These are phyloP conservation scores for Chironex yamaguchii DNA, from an alignment of 30 jellyfish, hydroid and myxozoan species.

Conservation along the genomic window DNA sequence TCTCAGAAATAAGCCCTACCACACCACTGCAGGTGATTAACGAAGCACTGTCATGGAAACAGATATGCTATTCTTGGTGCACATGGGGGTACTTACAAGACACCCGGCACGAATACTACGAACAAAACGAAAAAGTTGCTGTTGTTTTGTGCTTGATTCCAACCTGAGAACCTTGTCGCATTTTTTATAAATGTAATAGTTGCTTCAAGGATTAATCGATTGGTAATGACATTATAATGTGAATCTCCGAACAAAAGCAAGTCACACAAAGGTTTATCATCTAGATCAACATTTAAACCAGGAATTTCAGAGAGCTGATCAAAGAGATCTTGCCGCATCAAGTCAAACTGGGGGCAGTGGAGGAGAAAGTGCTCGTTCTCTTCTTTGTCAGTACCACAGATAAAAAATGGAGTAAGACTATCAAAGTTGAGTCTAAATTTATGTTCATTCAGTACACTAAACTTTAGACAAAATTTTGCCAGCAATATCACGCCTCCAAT, in stretches of 20 bases:
- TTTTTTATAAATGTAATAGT: neutral
- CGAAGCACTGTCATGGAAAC: too few species aligned
- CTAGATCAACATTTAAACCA: constrained; percentile 18
- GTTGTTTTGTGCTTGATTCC: too few species aligned
- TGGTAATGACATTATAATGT: constrained; percentile 2
- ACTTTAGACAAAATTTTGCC: constrained; percentile 3
- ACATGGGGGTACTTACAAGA: too few species aligned
- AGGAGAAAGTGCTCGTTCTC: too few species aligned
- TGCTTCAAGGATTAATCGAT: constrained; percentile 12
- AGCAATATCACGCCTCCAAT: constrained; percentile 13
- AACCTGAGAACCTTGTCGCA: neutral
- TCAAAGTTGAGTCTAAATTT: constrained; percentile 37
- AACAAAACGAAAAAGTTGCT: too few species aligned
- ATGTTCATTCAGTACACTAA: constrained; percentile 43
- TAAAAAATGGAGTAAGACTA: too few species aligned
- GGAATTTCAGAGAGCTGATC: constrained; percentile 56
- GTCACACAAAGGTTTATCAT: constrained; percentile 45
- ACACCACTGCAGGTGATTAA: too few species aligned
- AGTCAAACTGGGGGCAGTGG: constrained; percentile 10
- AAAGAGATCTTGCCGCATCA: constrained; percentile 31
- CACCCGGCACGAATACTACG: too few species aligned
- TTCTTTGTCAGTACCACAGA: too few species aligned
- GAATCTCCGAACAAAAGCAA: constrained; percentile 34
- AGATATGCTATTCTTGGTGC: too few species aligned
- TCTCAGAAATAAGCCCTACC: too few species aligned